phyloP scores from a whole-genome alignment of 2,113 vertebrate species.

The Alces alces region DNA sequence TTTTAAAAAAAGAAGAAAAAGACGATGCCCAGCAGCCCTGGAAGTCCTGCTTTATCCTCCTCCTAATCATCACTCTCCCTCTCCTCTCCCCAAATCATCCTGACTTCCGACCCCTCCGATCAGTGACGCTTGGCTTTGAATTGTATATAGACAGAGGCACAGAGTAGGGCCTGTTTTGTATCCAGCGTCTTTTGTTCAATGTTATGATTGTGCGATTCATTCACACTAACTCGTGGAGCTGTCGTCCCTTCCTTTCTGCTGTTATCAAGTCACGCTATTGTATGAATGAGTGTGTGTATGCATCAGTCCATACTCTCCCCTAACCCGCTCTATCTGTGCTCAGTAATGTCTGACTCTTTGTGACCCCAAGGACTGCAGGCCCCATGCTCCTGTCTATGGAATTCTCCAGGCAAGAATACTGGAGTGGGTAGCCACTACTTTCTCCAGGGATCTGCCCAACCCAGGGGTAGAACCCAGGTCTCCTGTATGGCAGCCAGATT shows the following conservation, averaged over 20 bases:
- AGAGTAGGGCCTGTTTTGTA: neutral
- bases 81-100: neutral
- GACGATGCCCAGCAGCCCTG: neutral
- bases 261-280: neutral
- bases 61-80: neutral
- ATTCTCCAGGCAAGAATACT: neutral
- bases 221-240: neutral
- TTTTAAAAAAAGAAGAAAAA: neutral
- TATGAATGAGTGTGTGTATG: neutral
- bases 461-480: neutral
- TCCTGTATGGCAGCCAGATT: neutral
- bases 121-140: neutral
- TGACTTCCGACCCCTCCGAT: neutral
- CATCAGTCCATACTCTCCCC: neutral
- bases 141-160: neutral
- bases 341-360: neutral
- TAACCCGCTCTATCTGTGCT: neutral
- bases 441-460: neutral
- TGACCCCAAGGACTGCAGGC: neutral
- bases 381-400: neutral
- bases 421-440: neutral
- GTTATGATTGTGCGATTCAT: slow-evolving; percentile 17
- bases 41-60: neutral
- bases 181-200: neutral
- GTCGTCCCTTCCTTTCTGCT: neutral